Evolutionary conservation across 2,888 invertebrate species (phyloP), one percentile per base, ranked within the genome.

Genomic region (Chrysomela aeneicollis): DNA sequence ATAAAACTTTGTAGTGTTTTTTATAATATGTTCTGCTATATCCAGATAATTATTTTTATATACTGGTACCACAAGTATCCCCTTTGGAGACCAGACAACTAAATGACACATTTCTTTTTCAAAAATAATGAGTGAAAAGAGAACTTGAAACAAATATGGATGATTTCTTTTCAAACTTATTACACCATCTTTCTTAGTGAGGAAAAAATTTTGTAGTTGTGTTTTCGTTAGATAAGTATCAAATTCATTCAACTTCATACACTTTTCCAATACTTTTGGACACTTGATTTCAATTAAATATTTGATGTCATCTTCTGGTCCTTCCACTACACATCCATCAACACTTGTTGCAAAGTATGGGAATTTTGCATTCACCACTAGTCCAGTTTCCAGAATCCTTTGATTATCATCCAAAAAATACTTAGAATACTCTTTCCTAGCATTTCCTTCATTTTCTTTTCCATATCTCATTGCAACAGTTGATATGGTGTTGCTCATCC

Each of bases 341-440:
- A 51, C 19, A 21, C 51, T 51, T 10, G 51, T 51, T 21, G 51
- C 51, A 51, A 51, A 22, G 15, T 22, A 22, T 51, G 51, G 51
- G n/a, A n/a, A 51, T 22, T 51, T 51, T 51, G 8, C 3, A 22
- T 51, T 51, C 12, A 21, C 51, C 1, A 52, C 52, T 12, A 30
- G 18, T 15, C 52, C 52, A 5, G 17, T n/a, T 32, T 52, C 52
- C 9, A 30, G 4, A 12, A 52, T n/a, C 15, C 15, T 52, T 2
- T 52, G 30, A 32, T 52, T 30, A 30, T 52, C 18, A 30, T 30
- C 8, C 5, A 52, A n/a, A 30, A 52, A 30, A 30, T 52, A 22
- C 12, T n/a, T 51, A 2, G 21, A 19, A 51, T 51, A 51, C 15
- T 51, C 51, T 10, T 51, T 8, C 12, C 51, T 21, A 12, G 51